These are phyloP conservation scores for Clarias macrocephalus DNA, from an alignment of 2,113 vertebrate species.

Conservation along the genomic window DNA sequence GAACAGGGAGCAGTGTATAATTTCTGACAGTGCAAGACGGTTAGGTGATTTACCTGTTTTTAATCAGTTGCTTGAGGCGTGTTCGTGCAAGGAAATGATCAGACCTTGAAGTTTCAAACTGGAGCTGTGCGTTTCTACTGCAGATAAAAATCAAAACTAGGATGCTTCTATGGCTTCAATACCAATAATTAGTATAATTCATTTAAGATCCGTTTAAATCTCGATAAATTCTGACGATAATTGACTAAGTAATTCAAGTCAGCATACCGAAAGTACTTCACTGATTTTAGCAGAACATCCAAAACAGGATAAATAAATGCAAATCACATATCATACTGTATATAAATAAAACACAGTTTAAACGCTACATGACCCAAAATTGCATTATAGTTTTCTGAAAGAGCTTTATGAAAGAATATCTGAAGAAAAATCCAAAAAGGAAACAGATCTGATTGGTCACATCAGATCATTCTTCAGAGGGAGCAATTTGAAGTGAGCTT, in stretches of 20 bases:
- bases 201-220: neutral
- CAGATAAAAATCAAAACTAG: neutral
- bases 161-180: neutral
- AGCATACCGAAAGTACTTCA: neutral
- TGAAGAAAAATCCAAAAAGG: neutral
- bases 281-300: neutral
- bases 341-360: neutral
- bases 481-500: conserved; percentile 52
- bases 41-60: neutral
- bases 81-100: neutral
- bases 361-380: neutral
- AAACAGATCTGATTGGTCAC: conserved; percentile 9
- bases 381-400: neutral
- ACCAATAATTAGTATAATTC: neutral
- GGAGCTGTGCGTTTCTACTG: neutral
- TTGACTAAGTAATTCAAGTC: neutral
- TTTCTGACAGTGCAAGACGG: neutral
- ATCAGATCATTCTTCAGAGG: conserved; percentile 46
- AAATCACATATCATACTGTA: neutral
- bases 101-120: neutral
- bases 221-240: neutral
- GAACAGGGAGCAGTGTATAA: neutral
- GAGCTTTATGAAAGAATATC: neutral
- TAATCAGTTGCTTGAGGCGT: neutral
- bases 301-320: neutral